Conservation (phyloP, 2,888 invertebrate genomes). For the Erebia palarica region DNA sequence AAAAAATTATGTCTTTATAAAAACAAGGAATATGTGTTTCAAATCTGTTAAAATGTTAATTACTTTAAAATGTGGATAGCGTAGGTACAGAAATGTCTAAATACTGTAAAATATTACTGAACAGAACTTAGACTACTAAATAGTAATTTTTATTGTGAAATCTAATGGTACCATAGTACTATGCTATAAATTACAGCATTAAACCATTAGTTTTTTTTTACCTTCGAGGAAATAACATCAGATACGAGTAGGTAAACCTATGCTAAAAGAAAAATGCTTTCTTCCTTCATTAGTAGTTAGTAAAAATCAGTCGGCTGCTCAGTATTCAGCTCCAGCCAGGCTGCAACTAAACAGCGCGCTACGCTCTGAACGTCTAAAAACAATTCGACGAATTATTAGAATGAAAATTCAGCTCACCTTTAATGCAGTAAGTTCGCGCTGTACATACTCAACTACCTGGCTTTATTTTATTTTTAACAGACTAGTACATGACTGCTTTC, state of each 20-base stretch:
- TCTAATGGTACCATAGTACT: too few relatives aligned
- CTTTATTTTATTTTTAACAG: constrained; percentile 4
- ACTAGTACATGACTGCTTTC: constrained; percentile 3
- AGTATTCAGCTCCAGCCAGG: constrained; percentile 22
- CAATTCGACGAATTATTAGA: constrained; percentile 24
- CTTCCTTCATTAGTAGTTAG: constrained; percentile 16
- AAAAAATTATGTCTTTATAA: neutral
- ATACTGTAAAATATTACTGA: too few relatives aligned
- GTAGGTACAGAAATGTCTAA: too few relatives aligned
- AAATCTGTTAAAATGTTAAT: too few relatives aligned
- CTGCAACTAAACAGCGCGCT: constrained; percentile 22
- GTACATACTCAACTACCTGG: neutral
- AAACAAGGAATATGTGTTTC: too few relatives aligned
- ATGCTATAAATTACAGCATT: too few relatives aligned
- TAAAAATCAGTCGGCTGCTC: constrained; percentile 17
- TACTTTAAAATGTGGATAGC: too few relatives aligned
- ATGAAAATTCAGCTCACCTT: constrained; percentile 25
- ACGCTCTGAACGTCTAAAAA: constrained; percentile 22
- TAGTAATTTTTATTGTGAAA: too few relatives aligned
- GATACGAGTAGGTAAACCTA: too few relatives aligned
- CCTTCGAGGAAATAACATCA: too few relatives aligned
- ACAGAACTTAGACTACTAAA: too few relatives aligned
- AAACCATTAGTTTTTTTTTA: too few relatives aligned
- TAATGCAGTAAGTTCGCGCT: constrained; percentile 14
- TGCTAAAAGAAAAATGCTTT: neutral